These are phyloP conservation scores for Pomacea maculata DNA, from an alignment of 1,140 invertebrate species.

Conservation along the genomic window DNA sequence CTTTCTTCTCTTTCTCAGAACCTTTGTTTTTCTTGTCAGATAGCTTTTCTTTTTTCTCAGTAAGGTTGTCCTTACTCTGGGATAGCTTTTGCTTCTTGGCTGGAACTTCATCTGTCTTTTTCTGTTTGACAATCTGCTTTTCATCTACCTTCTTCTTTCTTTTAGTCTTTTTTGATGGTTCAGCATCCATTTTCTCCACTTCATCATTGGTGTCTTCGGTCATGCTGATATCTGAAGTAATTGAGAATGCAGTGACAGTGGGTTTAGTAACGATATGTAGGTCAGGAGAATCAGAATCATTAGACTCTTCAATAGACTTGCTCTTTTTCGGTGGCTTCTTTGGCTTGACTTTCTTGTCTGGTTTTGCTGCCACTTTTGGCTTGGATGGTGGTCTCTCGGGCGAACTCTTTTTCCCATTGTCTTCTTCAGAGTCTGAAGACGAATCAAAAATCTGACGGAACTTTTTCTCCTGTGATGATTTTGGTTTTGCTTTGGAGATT, in stretches of 20 bases:
- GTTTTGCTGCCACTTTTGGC: constrained; percentile 22
- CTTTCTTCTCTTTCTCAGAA: constrained; percentile 18
- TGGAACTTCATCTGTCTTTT: constrained; percentile 7
- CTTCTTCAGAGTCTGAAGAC: constrained; percentile 36
- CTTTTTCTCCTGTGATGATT: constrained; percentile 18
- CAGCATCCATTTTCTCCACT: constrained; percentile 26
- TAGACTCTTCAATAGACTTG: constrained; percentile 37
- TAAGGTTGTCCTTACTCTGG: constrained; percentile 13
- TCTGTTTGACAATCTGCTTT: constrained; percentile 16
- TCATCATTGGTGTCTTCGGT: constrained; percentile 32
- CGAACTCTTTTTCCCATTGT: constrained; percentile 10
- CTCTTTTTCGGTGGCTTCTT: constrained; percentile 22
- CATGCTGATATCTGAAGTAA: constrained; percentile 29
- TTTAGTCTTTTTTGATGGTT: constrained; percentile 33
- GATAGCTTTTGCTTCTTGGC: constrained; percentile 25
- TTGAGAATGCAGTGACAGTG: constrained; percentile 1
- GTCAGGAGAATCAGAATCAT: constrained; percentile 35
- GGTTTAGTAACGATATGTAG: constrained; percentile 9
- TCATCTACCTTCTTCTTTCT: constrained; percentile 34
- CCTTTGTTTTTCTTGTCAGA: constrained; percentile 18
- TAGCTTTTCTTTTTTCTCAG: constrained; percentile 19
- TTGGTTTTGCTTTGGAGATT: constrained; percentile 18
- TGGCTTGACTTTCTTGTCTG: constrained; percentile 14
- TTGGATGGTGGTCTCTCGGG: constrained; percentile 17
- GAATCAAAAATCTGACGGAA: constrained; percentile 29